These are phyloP conservation scores for Drosophila longiperda DNA, from an alignment of 2,888 invertebrate species.

Conservation along the genomic window DNA sequence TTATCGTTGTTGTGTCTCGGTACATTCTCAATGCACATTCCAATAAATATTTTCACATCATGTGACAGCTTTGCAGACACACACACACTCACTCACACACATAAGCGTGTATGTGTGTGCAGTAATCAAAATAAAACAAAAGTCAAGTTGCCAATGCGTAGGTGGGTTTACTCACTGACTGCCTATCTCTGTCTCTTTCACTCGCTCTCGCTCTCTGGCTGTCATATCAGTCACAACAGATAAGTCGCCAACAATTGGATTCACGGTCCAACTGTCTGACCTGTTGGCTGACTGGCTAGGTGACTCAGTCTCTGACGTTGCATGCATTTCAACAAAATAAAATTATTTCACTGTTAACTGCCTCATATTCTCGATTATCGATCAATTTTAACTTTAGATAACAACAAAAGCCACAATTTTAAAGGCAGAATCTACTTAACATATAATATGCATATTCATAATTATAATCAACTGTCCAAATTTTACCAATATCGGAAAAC, in stretches of 20 bases:
- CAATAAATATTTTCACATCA: constrained; percentile 58
- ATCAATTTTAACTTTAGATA: too few species aligned
- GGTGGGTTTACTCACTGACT: constrained; percentile 32
- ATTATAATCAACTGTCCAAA: too few species aligned
- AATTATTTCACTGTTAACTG: too few species aligned
- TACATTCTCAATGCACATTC: constrained; percentile 59
- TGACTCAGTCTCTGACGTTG: constrained; percentile 45
- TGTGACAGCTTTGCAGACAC: constrained; percentile 51
- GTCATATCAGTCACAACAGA: constrained; percentile 39
- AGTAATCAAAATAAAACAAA: constrained; percentile 56
- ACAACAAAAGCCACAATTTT: too few species aligned
- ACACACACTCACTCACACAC: constrained; percentile 11
- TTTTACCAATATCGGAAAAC: too few species aligned
- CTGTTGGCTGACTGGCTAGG: constrained; percentile 32
- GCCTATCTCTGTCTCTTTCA: not conserved
- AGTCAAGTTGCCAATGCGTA: constrained; percentile 46
- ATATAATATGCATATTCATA: too few species aligned
- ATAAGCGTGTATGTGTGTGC: not conserved
- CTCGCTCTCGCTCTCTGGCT: constrained; percentile 1
- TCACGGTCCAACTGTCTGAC: constrained; percentile 28
- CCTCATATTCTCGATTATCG: too few species aligned
- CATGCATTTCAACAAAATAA: constrained; percentile 9
- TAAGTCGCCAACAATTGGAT: constrained; percentile 49
- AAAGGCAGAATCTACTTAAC: too few species aligned
- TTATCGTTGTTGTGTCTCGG: constrained; percentile 20